phyloP scores from a whole-genome alignment of 2,797 vertebrate species.

The Dendrocincla tyrannina region DNA sequence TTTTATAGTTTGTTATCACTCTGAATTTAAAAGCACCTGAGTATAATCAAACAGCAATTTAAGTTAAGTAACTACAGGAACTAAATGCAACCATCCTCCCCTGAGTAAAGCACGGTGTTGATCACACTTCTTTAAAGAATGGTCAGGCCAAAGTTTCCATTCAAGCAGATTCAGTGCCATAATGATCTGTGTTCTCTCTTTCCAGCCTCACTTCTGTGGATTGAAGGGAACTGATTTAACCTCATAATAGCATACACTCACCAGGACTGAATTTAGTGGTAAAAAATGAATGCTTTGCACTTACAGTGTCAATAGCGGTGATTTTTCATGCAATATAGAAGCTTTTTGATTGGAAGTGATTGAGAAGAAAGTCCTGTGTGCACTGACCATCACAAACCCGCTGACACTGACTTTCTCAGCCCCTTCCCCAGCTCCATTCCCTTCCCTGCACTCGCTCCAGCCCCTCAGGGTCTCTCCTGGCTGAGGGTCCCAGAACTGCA shows the following conservation, averaged over 20 bases:
- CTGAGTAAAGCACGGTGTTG: neutral
- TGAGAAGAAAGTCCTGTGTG: neutral
- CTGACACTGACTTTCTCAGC: neutral
- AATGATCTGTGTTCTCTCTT: neutral
- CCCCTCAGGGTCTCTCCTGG: neutral
- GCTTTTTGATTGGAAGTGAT: neutral
- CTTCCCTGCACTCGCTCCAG: accelerated
- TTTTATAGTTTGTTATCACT: neutral
- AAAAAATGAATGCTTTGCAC: neutral
- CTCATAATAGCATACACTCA: neutral
- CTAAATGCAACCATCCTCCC: neutral
- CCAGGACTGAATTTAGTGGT: neutral
- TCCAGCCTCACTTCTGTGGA: neutral
- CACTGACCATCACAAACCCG: no score
- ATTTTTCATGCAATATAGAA: neutral
- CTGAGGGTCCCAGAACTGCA: no score
- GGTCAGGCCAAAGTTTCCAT: neutral
- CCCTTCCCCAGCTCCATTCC: neutral
- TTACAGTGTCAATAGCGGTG: neutral
- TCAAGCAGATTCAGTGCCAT: neutral
- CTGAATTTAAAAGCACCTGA: neutral
- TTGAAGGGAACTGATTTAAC: neutral
- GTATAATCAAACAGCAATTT: neutral
- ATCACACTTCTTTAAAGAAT: neutral
- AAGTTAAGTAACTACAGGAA: neutral